A percentile compares a stretch with the other conserved stretches of the same genome.
phyloP scores from a whole-genome alignment of 53 echinoderm and acorn worm genomes.

The Paracentrotus lividus region DNA sequence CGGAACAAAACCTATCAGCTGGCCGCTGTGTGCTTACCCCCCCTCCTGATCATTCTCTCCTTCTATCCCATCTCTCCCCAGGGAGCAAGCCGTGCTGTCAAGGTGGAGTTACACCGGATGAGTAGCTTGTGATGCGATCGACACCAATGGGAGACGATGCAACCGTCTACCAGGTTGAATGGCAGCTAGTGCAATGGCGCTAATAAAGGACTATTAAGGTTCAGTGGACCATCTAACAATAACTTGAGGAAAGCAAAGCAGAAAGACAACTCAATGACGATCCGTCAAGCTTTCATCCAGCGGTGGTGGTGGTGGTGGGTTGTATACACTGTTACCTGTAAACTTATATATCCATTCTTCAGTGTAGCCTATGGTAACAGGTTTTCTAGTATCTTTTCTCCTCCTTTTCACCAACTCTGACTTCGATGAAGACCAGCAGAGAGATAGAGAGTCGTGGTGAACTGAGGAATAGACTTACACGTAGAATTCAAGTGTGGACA shows the following conservation, averaged over 20 bases:
- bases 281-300: background rate
- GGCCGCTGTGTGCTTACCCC: background rate
- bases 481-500: background rate
- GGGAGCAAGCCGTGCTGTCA: slow-evolving; percentile 54
- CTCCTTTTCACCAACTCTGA: slow-evolving; percentile 5
- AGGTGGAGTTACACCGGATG: slow-evolving; percentile 39
- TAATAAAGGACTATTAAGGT: slow-evolving; percentile 16
- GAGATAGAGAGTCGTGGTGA: background rate
- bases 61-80: background rate
- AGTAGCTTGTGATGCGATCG: slow-evolving; percentile 47
- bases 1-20: background rate
- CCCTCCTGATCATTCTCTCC: background rate
- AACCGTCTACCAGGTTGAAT: background rate
- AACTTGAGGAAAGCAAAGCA: background rate
- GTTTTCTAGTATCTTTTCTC: slow-evolving; percentile 44
- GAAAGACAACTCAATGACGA: slow-evolving; percentile 15
- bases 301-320: slow-evolving; percentile 41
- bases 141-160: background rate
- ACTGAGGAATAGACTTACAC: background rate
- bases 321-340: slow-evolving; percentile 44
- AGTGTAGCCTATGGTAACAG: slow-evolving; percentile 27
- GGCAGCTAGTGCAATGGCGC: background rate
- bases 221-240: slow-evolving; percentile 39
- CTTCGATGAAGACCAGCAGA: background rate
- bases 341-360: slow-evolving; percentile 35